Base-by-base conservation (phyloP, 2,113 vertebrate genomes). In the Chelonoidis abingdonii region DNA sequence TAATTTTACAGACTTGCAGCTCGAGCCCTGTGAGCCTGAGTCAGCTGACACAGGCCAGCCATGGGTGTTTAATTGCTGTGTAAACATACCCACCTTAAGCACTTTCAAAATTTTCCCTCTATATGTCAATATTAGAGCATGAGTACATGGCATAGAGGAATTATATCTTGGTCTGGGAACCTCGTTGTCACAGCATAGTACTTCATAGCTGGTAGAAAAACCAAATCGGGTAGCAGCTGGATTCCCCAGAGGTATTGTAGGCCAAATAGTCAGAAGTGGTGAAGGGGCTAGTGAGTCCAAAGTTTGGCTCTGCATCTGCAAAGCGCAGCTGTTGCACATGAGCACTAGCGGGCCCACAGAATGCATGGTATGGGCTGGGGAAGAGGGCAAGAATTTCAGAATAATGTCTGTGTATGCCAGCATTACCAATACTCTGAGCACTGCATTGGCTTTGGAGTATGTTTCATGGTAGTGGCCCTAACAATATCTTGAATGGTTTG, bases 351-450 rank as follows among this genome's bases (percentile, higher is more conserved):
- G 4, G 8, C 1, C 1, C 1, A 76, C 1, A 9, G n/a, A 47
- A 80, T 54, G 62, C 4, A 4, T 69, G 5, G 35, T 35, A n/a
- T n/a, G 31, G 62, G 62, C n/a, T 3, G 31, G 24, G 21, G 84
- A 78, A 44, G 80, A 54, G n/a, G 44, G 11, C 75, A 31, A 31
- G 56, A 62, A 72, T 81, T 94, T 3, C 75, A 38, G 80, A 62
- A 35, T 0, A 6, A 75, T 10, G 17, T 84, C 21, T 38, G 47
- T 56, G 1, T 0, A 0, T 31, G 49, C 76, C 78, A 54, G 35
- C 84, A 12, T 89, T 79, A 84, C 16, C 49, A 84, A 35, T 72
- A 25, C 35, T 78, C 2, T 38, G 35, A 41, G 69, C 24, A 41
- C 24, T 41, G 69, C 22, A 38, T 75, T 69, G 21, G 38, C 72